phyloP scores from a whole-genome alignment of 2,113 vertebrate species.

The Thamnophis sirtalis region DNA sequence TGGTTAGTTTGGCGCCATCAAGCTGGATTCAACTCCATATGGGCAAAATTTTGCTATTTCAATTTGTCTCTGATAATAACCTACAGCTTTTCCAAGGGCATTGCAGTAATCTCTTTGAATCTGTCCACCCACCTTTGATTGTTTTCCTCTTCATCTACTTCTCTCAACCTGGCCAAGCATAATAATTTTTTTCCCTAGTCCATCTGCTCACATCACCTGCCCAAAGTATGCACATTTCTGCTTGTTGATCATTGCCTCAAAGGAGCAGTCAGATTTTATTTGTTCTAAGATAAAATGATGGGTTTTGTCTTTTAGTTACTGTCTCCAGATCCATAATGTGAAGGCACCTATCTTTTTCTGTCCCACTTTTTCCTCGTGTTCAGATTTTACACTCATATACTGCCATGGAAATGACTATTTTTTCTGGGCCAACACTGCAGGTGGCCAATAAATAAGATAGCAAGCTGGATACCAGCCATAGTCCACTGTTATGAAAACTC shows the following conservation, averaged over 20 bases:
- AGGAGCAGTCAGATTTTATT: background rate
- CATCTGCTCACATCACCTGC: background rate
- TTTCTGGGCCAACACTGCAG: background rate
- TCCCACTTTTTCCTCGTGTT: background rate
- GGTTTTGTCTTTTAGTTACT: background rate
- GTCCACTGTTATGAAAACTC: background rate
- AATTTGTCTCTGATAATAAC: background rate
- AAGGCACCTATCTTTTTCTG: background rate
- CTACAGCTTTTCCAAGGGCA: background rate
- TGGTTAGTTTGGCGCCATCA: background rate
- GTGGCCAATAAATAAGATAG: background rate
- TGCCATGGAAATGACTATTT: background rate
- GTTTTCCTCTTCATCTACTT: background rate
- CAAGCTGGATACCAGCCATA: background rate
- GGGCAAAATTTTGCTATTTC: background rate
- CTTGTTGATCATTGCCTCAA: background rate
- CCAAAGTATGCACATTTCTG: background rate
- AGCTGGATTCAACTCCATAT: background rate
- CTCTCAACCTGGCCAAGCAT: background rate
- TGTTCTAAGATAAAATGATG: background rate
- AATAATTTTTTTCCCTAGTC: background rate
- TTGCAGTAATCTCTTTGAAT: background rate
- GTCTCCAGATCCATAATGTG: background rate
- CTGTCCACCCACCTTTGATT: background rate
- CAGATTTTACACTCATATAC: background rate